These are phyloP conservation scores for Cyprinodon brontotheroides DNA, from an alignment of 2,113 vertebrate species.

Conservation along the genomic window DNA sequence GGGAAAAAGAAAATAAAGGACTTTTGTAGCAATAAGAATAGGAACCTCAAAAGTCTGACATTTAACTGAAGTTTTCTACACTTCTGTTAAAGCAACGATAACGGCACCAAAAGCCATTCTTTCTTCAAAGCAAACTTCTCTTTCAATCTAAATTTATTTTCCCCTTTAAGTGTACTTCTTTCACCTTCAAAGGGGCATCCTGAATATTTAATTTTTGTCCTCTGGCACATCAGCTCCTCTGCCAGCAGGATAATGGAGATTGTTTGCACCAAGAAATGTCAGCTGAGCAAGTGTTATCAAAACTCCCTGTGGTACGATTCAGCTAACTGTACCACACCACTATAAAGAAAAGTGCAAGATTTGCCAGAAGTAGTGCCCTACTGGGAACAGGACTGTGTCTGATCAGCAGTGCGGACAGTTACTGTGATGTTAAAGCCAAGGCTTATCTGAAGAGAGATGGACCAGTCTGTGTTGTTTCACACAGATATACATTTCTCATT, in stretches of 20 bases:
- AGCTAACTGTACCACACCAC: slow-evolving; percentile 25
- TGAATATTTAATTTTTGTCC: slow-evolving; percentile 24
- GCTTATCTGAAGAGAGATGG: neutral
- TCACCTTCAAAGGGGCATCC: slow-evolving; percentile 8
- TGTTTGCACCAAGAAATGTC: slow-evolving; percentile 41
- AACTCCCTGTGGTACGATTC: slow-evolving; percentile 34
- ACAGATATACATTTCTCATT: slow-evolving; percentile 4
- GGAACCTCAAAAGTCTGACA: neutral
- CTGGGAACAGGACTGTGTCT: slow-evolving; percentile 27
- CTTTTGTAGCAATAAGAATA: slow-evolving; percentile 7
- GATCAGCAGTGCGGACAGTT: slow-evolving; percentile 24
- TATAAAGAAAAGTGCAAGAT: slow-evolving; percentile 46
- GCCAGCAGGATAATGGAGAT: slow-evolving; percentile 27
- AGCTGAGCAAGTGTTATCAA: slow-evolving; percentile 19
- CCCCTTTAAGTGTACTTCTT: slow-evolving; percentile 10
- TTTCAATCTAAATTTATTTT: slow-evolving; percentile 13
- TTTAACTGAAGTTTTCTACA: neutral
- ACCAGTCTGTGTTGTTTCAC: slow-evolving; percentile 1
- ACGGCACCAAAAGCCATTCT: neutral
- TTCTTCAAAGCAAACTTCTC: slow-evolving; percentile 10
- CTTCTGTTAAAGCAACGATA: slow-evolving; percentile 7
- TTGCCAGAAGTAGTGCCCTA: slow-evolving; percentile 25
- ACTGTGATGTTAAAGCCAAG: neutral
- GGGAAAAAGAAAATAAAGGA: slow-evolving; percentile 4
- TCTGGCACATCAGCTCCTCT: slow-evolving; percentile 14